phyloP scores from a whole-genome alignment of 2,113 vertebrate species.

The Pipra filicauda region DNA sequence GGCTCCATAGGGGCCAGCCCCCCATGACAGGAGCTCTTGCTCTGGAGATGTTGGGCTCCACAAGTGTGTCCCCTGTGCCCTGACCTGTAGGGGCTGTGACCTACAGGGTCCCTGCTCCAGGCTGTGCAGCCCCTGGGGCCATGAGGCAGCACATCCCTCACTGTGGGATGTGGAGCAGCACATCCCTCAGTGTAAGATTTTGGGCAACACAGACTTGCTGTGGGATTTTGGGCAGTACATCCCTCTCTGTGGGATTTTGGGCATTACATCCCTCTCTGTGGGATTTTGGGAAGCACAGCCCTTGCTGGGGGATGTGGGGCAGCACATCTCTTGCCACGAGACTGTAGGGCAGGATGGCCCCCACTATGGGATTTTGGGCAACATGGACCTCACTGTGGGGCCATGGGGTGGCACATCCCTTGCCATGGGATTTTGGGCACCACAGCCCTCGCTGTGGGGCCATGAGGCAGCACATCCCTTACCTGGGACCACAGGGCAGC shows the following conservation, averaged over 20 bases:
- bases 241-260: not conserved
- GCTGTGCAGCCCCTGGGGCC: not conserved
- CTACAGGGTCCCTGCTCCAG: accelerated
- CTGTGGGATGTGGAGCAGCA: not conserved
- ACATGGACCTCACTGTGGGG: not conserved
- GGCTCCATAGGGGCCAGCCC: not conserved
- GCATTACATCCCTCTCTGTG: not conserved
- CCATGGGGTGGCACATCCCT: not conserved
- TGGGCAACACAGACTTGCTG: not conserved
- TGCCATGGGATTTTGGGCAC: not conserved
- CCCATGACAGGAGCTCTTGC: not conserved
- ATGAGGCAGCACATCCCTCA: not conserved
- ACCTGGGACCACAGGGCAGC: too few relatives aligned
- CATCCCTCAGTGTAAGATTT: not conserved
- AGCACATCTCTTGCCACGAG: too few relatives aligned
- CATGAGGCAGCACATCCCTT: not conserved
- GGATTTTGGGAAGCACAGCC: not conserved
- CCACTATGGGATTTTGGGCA: too few relatives aligned
- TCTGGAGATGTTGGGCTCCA: not conserved
- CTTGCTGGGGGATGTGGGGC: not conserved
- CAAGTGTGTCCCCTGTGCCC: not conserved
- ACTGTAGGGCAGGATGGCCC: not conserved
- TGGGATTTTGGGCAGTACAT: not conserved
- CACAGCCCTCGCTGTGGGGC: not conserved
- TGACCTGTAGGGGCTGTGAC: not conserved